Evolutionary conservation across 2,888 invertebrate species (phyloP).

Genomic region (Agriotes lineatus): DNA sequence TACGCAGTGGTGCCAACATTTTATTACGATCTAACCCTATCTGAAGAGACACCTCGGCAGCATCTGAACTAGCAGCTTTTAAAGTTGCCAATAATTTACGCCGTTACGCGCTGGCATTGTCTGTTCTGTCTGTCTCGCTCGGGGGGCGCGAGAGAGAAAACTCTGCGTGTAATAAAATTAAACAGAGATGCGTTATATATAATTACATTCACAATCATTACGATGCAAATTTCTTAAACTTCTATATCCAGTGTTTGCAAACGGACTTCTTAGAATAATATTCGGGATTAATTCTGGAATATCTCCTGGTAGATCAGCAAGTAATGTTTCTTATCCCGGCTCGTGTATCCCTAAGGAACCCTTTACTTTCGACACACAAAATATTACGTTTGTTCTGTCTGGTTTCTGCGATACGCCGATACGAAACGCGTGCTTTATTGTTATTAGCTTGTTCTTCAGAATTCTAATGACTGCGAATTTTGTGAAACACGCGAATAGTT

Average conservation of each 20-base stretch:
- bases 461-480: conserved; percentile 40
- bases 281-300: conserved; percentile 64
- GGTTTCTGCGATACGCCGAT: conserved; percentile 47
- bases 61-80: conserved; percentile 54
- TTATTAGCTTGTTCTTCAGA: conserved; percentile 45
- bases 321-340: conserved; percentile 61
- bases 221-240: conserved; percentile 66
- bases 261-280: conserved; percentile 64
- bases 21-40: conserved; percentile 60
- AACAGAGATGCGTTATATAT: conserved; percentile 56
- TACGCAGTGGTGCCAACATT: conserved; percentile 59
- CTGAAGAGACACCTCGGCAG: conserved; percentile 60
- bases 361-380: conserved; percentile 62
- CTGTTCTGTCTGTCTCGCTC: conserved; percentile 34
- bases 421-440: conserved; percentile 46
- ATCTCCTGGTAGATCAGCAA: conserved; percentile 64
- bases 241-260: conserved; percentile 63
- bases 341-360: conserved; percentile 58
- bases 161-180: conserved; percentile 45
- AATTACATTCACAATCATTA: conserved; percentile 64
- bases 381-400: conserved; percentile 60
- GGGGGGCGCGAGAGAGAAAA: conserved; percentile 50
- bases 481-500: conserved; percentile 30
- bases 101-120: conserved; percentile 29
- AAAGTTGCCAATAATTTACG: conserved; percentile 37